Evolutionary conservation across 2,888 invertebrate species (phyloP).

Genomic region (Apodemia mormo): DNA sequence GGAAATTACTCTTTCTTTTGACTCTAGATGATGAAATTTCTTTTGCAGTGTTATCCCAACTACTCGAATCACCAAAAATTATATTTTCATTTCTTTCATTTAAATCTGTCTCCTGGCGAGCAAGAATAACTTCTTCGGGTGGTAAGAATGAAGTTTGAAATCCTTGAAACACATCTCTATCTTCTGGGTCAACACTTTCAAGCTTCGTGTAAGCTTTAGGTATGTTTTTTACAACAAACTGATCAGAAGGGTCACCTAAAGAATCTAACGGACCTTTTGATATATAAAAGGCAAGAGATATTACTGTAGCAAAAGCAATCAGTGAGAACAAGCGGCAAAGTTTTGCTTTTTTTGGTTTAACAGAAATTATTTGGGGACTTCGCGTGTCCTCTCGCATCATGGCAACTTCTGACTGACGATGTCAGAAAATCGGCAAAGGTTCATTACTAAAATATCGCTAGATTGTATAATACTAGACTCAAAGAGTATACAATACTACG

Average conservation of each 20-base stretch:
- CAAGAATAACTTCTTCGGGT: conserved; percentile 71
- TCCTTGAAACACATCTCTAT: conserved; percentile 82
- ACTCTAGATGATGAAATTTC: conserved; percentile 50
- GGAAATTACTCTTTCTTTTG: conserved; percentile 62
- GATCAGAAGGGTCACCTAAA: conserved; percentile 63
- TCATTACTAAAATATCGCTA: conserved; percentile 56
- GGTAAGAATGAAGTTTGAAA: conserved; percentile 84
- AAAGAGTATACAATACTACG: no score
- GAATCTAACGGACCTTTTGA: conserved; percentile 50
- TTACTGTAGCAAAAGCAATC: conserved; percentile 45
- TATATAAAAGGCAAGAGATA: conserved; percentile 52
- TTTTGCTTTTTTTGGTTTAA: conserved; percentile 59
- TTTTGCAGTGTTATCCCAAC: conserved; percentile 51
- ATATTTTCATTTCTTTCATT: conserved; percentile 52
- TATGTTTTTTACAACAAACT: conserved; percentile 59
- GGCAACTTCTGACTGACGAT: conserved; percentile 65
- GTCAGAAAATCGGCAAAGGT: conserved; percentile 47
- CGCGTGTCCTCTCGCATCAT: conserved; percentile 71
- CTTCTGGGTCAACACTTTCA: conserved; percentile 75
- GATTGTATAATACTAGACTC: conserved; percentile 25
- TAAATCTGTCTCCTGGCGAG: conserved; percentile 45
- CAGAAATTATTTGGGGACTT: conserved; percentile 48
- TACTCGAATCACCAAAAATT: conserved; percentile 56
- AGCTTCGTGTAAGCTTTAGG: conserved; percentile 61
- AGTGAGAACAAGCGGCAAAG: conserved; percentile 53